Evolutionary conservation across 2,888 invertebrate genomes (phyloP).

Genomic region (Campoletis raptor): DNA sequence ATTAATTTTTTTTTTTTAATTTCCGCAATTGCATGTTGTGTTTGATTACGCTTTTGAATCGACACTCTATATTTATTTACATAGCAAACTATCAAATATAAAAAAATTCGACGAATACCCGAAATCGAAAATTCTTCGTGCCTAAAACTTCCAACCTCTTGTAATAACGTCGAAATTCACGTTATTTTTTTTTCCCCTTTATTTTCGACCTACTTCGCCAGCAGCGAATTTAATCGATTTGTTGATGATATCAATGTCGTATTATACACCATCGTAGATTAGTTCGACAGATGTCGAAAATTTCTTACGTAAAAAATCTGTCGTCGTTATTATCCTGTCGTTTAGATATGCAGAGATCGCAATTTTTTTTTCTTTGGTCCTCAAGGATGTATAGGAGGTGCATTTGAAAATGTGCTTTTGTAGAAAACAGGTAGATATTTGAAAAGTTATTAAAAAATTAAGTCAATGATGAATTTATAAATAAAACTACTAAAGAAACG

Average conservation of each 20-base stretch:
- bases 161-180: constrained; percentile 19
- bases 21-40: constrained; percentile 37
- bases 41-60: constrained; percentile 63
- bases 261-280: constrained; percentile 38
- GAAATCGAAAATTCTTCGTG: constrained; percentile 60
- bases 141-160: constrained; percentile 40
- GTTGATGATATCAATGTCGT: constrained; percentile 29
- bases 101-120: constrained; percentile 74
- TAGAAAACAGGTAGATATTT: background rate
- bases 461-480: background rate
- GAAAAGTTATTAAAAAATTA: background rate
- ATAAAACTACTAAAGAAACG: background rate
- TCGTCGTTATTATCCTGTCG: constrained; percentile 22
- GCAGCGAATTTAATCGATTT: constrained; percentile 17
- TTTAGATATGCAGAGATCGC: constrained; percentile 42
- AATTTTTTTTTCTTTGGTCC: constrained; percentile 38
- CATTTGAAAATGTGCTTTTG: background rate
- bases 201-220: constrained; percentile 26
- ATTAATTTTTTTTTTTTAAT: constrained; percentile 10
- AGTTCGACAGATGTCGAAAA: constrained; percentile 31
- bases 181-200: constrained; percentile 24
- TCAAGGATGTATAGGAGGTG: constrained; percentile 11
- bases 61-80: constrained; percentile 73
- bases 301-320: constrained; percentile 23
- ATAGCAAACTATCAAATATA: constrained; percentile 80